Base-by-base conservation (phyloP, 35 echinoderm and acorn worm species). In the Amphiura filiformis region DNA sequence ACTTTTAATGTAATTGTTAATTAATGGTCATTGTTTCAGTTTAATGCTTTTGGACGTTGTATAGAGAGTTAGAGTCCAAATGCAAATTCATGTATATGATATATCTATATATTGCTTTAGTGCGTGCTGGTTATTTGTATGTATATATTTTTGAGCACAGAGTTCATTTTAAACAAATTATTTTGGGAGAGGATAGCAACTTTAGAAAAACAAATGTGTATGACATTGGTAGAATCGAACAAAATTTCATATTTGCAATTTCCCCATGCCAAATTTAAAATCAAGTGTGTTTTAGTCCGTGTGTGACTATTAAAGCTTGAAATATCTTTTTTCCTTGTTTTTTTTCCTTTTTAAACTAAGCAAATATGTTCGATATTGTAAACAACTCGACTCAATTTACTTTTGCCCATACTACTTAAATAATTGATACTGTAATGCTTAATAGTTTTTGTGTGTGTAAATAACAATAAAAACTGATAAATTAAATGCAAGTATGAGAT, bases 101-200 rank as follows among this genome's bases (percentile, higher is more conserved):
- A n/a, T n/a, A 18, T 70, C 61, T 70, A 30, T 70, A 70, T 70
- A 70, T 70, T 70, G 61, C 61, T 70, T 70, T 70, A 70, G 61
- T 70, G 28, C 15, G 28, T 70, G 61, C 61, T 70, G 61, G 28
- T 26, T 26, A n/a, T 15, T n/a, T 70, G 15, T 70, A 70, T 70
- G 61, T 70, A 70, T 70, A 70, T 70, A 70, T 70, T 70, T 52
- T 70, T 70, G 61, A 70, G 61, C 28, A 70, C 28, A 70, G 26
- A 26, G 2, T 15, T 4, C 15, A 70, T 70, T 30, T 26, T 70
- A 18, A 70, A 7, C 44, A 70, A 70, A 26, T 70, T 26, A 26
- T 70, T 26, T 2, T 70, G 15, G 61, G 61, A 70, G 28, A 26
- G 61, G 28, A 26, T 13, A 2, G 4, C 26, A 23, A 70, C 28